Evolutionary conservation across 2,113 vertebrate genomes (phyloP), one percentile per base, ranked within the genome.

Genomic region (Emberiza fucata): DNA sequence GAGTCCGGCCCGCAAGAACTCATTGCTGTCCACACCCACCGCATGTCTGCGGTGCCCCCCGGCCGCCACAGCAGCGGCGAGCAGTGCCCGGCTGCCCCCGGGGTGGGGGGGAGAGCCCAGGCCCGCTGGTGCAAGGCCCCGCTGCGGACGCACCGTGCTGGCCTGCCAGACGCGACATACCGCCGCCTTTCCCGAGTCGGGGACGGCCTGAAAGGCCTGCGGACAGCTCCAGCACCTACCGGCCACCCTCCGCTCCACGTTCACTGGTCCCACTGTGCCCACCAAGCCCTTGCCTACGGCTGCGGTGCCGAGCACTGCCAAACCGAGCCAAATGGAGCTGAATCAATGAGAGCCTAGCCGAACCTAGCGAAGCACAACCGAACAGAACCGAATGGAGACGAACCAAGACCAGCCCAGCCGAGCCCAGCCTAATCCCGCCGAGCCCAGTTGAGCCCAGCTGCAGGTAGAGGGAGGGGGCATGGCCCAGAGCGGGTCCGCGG

Each of bases 381-480:
- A 83, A 13, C 9, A 8, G 6, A 29, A 27, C 21, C 11, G 16
- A 25, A 37, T 37, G 35, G 35, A 37, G 57, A 37, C 16, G 57
- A 59, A 24, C n/a, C 23, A 59, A 37, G n/a, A 14, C 22, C 12
- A 44, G 19, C 4, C 8, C 3, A 37, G 53, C 8, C 11, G 19
- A 53, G 6, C 19, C 29, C 8, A 17, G 25, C 24, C 39, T 8
- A 14, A 25, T 59, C 14, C n/a, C 15, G 23, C 23, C 23, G 10
- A 37, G 57, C 16, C 16, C 35, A 35, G 45, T 7, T 6, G 28
- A 33, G 19, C 5, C 8, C 78, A 6, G 22, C 14, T 23, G 65
- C 44, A 24, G 24, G 2, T 16, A 5, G 14, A 5, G 5, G 13
- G 8, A 3, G 19, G 23, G 3, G 4, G 4, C 9, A 4, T 3